Percentiles rank a stretch among this genome's conserved stretches.
These are phyloP conservation scores for Neolamprologus brichardi DNA, from an alignment of 2,113 vertebrate species.

Conservation along the genomic window DNA sequence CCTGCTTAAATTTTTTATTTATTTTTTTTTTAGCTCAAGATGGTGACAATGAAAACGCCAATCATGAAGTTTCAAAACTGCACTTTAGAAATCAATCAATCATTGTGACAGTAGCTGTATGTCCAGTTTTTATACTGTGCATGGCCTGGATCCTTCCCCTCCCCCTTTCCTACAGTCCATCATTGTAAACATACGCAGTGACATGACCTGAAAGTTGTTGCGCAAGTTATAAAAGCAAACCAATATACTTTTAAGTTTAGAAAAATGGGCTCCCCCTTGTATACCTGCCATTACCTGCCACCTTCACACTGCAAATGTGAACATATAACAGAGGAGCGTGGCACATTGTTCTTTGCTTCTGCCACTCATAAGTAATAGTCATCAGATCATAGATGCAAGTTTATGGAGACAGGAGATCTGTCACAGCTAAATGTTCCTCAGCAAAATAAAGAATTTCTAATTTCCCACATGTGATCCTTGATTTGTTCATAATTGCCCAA, in stretches of 20 bases:
- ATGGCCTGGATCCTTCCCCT: not conserved
- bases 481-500: not conserved
- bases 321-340: not conserved
- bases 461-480: not conserved
- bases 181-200: rapidly evolving
- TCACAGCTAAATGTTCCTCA: not conserved
- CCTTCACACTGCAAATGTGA: not conserved
- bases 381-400: not conserved
- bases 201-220: not conserved
- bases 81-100: not conserved
- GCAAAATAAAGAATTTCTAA: not conserved
- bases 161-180: rapidly evolving
- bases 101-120: not conserved
- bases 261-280: not conserved
- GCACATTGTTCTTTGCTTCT: not conserved
- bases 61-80: not conserved
- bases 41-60: not conserved
- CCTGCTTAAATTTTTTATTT: not conserved
- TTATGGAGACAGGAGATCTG: not conserved
- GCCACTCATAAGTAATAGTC: not conserved
- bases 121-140: not conserved
- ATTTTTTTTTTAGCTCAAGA: rapidly evolving
- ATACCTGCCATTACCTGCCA: not conserved
- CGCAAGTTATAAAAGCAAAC: not conserved
- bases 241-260: not conserved